phyloP scores from a whole-genome alignment of 2,797 vertebrate species.

The Argyrosomus regius region DNA sequence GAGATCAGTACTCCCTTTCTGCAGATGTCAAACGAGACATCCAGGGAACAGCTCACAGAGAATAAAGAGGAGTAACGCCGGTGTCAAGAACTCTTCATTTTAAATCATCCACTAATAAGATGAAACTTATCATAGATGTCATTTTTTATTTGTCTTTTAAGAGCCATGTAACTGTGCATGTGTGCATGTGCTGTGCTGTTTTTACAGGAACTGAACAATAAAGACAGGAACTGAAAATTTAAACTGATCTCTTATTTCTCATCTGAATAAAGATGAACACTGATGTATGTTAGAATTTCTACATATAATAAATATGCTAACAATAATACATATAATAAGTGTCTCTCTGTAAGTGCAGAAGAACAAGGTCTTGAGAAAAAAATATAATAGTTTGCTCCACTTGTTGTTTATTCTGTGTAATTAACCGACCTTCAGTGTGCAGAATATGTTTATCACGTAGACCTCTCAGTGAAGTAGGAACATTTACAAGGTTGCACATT shows the following conservation, averaged over 20 bases:
- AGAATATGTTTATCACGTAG: not conserved
- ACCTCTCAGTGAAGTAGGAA: no score
- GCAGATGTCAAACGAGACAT: constrained; percentile 90
- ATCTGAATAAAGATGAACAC: not conserved
- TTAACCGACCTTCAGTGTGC: not conserved
- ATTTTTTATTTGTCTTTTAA: not conserved
- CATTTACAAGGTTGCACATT: no score
- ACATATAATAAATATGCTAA: not conserved
- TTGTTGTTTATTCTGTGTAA: no score
- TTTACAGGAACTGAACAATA: constrained; percentile 19
- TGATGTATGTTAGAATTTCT: not conserved
- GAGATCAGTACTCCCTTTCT: constrained; percentile 96
- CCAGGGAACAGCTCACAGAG: constrained; percentile 50
- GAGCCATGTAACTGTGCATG: not conserved
- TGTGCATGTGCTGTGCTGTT: not conserved
- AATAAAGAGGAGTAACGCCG: constrained; percentile 37
- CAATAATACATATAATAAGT: not conserved
- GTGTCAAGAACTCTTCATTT: constrained; percentile 32
- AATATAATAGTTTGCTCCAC: no score
- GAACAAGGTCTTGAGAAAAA: not conserved
- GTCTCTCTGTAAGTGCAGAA: not conserved
- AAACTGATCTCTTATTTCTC: constrained; percentile 27
- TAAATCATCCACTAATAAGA: not conserved
- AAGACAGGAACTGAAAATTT: constrained; percentile 46
- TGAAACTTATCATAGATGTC: not conserved